Evolutionary conservation across 2,797 vertebrate species (phyloP), one percentile per base, ranked within the genome.

Genomic region (Peromyscus nudipes): DNA sequence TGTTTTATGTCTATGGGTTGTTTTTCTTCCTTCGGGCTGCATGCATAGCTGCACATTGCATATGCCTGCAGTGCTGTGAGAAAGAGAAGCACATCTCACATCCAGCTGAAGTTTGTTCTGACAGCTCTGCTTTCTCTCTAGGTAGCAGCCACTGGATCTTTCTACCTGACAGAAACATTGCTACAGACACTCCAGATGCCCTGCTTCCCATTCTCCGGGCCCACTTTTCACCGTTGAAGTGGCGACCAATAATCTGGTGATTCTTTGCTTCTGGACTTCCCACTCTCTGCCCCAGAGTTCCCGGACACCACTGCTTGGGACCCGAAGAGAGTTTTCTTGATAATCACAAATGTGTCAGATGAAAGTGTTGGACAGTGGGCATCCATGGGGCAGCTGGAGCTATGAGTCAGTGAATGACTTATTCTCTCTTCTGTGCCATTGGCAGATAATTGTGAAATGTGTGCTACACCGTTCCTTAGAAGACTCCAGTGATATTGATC

Each of bases 51-150:
- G 6, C 7, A 62, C 23, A 27, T 40, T 62, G 52, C 34, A 55
- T 17, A 21, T 37, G 17, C n/a, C 23, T 82, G 23, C 21, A 5
- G 88, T 62, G 34, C 40, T 83, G 17, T 52, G 40, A 27, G 77
- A 49, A 81, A 96, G n/a, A 81, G 13, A 12, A 52, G 77, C 17
- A 77, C 21, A 57, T 89, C 6, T 89, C 19, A 79, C 8, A 57
- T 89, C 5, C 16, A 77, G 65, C 1, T 27, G 49, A 89, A 71
- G 46, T 57, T 95, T 94, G 73, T 76, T 29, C 3, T 79, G 62
- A 79, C 92, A 94, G 3, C 65, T 89, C 85, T 86, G 79, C 14
- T 60, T 79, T 94, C 55, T 94, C 79, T 71, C 17, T 55, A 80
- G 1, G 29, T 34, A 87, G 55, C 17, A 86, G 23, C 25, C 86